Conservation (phyloP, 2,888 invertebrate species). For the Helleia helle region DNA sequence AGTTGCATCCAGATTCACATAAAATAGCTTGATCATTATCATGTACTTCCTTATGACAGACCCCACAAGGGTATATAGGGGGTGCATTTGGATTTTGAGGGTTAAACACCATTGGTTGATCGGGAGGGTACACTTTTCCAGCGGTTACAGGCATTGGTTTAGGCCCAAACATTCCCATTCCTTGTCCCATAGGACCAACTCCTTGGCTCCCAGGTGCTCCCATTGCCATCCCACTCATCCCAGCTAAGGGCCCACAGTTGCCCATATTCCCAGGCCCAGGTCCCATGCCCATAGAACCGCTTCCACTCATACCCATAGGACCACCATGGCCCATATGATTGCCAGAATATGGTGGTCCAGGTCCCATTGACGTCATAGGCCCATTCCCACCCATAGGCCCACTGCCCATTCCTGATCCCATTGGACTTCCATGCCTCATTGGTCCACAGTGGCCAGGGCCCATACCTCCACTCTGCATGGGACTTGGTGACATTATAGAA, state of each 20-base stretch:
- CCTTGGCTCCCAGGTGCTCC: slow-evolving; percentile 68
- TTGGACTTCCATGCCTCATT: slow-evolving; percentile 70
- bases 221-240: slow-evolving; percentile 71
- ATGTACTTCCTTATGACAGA: slow-evolving; percentile 98
- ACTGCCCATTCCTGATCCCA: slow-evolving; percentile 73
- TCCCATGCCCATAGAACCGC: slow-evolving; percentile 63
- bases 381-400: slow-evolving; percentile 73
- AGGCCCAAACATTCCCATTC: slow-evolving; percentile 80
- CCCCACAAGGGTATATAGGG: slow-evolving; percentile 97
- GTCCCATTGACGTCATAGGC: slow-evolving; percentile 64
- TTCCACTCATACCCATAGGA: slow-evolving; percentile 66
- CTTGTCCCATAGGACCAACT: slow-evolving; percentile 74
- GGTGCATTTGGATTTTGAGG: slow-evolving; percentile 99
- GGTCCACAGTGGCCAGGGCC: slow-evolving; percentile 70
- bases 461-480: slow-evolving; percentile 66
- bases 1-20: slow-evolving; percentile 98
- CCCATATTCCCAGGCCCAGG: slow-evolving; percentile 67
- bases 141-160: slow-evolving; percentile 95
- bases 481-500: slow-evolving; percentile 72
- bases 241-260: slow-evolving; percentile 62
- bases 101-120: slow-evolving; percentile 98
- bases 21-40: slow-evolving; percentile 98
- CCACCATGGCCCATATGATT: slow-evolving; percentile 70
- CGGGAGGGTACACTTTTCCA: slow-evolving; percentile 94
- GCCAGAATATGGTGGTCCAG: slow-evolving; percentile 61